Percentiles rank a stretch among this genome's conserved stretches.
These are phyloP conservation scores for Fistularia tabacaria DNA, from an alignment of 2,797 vertebrate genomes.

Conservation along the genomic window DNA sequence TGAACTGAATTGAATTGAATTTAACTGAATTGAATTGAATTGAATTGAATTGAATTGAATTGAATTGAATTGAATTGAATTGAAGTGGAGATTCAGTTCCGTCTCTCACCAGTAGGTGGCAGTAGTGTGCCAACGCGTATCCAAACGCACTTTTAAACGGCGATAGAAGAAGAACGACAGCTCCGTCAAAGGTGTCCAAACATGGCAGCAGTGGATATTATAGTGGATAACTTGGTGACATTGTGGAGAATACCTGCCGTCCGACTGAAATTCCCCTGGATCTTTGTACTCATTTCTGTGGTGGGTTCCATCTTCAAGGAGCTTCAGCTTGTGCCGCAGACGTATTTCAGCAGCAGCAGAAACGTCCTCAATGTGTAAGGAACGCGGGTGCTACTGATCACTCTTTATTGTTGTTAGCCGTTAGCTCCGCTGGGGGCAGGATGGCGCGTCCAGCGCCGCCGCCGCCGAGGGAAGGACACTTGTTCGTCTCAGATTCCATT, in stretches of 20 bases:
- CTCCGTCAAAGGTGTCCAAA: constrained; percentile 24
- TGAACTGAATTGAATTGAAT: too few relatives aligned
- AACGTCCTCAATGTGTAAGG: constrained; percentile 90
- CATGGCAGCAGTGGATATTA: constrained; percentile 65
- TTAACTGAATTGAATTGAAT: too few relatives aligned
- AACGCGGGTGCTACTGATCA: not conserved
- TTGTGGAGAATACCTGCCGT: constrained; percentile 52
- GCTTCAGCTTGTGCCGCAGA: constrained; percentile 71
- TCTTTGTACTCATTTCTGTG: constrained; percentile 69
- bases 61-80: too few relatives aligned
- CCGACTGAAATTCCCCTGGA: constrained; percentile 60
- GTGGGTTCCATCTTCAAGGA: constrained; percentile 82
- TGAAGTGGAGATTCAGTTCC: too few relatives aligned
- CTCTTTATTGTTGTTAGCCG: not conserved
- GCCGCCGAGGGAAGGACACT: not conserved
- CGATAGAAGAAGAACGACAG: too few relatives aligned
- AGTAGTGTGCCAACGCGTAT: too few relatives aligned
- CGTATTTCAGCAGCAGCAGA: constrained; percentile 84
- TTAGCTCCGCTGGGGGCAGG: constrained; percentile 1
- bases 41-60: too few relatives aligned
- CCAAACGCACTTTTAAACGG: too few relatives aligned
- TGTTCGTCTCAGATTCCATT: too few relatives aligned
- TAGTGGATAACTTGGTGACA: constrained; percentile 53
- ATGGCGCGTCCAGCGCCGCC: constrained; percentile 2
- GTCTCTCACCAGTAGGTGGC: too few relatives aligned